Base-by-base conservation (phyloP, 2,797 vertebrate species). In the Oryzias dopingdopingensis region DNA sequence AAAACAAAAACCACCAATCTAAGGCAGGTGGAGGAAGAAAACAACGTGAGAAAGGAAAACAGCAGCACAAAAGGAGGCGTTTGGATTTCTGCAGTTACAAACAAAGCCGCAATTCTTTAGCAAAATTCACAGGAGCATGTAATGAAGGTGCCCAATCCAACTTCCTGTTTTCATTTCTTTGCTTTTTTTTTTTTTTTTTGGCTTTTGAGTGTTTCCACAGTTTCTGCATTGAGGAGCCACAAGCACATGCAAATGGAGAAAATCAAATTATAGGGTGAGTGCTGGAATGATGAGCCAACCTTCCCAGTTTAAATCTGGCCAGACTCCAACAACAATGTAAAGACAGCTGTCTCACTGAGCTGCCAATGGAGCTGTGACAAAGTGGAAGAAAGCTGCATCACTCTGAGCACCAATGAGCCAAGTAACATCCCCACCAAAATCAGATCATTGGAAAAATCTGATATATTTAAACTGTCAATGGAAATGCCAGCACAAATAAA, bases 201-300 rank as follows among this genome's bases (percentile, higher is more conserved):
- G 20, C 20, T 70, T 70, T 80, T 58, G 78, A 60, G 61, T 57
- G 51, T 61, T 69, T 74, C 77, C 75, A 70, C 23, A 1, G 3
- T 63, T 37, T 56, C 26, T 57, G 63, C 59, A 62, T 47, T 51
- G 67, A 65, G 62, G 76, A 26, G 17, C 51, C 22, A 47, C 50
- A 32, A 60, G 45, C 52, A 16, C 59, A 76, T 74, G 80, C 74
- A 83, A 74, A 85, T 63, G 18, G 40, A 5, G 49, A 52, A 29
- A 70, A 68, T 80, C 17, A 45, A 77, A 79, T 81, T 70, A 79
- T 18, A 59, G 66, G 65, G 64, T 67, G 76, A 70, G 63, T 64
- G 56, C 59, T 58, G 1, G 14, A 61, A 72, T 77, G 69, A 78
- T 62, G 62, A 22, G 42, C 63, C 72, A 74, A 59, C 55, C 67